Percentiles rank a stretch among this genome's conserved stretches.
These are phyloP conservation scores for Hemaris fuciformis DNA, from an alignment of 2,888 invertebrate genomes.

Conservation along the genomic window DNA sequence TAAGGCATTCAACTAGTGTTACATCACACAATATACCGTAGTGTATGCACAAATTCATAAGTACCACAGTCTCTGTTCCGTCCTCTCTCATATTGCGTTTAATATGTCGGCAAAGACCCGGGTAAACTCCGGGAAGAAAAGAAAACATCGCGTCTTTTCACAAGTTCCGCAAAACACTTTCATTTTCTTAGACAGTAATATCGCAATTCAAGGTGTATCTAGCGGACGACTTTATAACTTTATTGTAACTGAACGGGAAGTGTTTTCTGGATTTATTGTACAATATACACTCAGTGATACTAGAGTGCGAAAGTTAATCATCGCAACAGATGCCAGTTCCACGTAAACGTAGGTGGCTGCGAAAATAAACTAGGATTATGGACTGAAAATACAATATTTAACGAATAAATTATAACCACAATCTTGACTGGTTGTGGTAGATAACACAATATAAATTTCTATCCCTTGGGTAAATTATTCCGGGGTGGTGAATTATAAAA, in stretches of 20 bases:
- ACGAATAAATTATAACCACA: constrained; percentile 17
- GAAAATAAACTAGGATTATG: constrained; percentile 10
- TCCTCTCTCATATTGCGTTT: background rate
- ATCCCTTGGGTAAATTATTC: constrained; percentile 19
- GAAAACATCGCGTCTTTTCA: background rate
- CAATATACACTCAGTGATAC: background rate
- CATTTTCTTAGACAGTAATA: constrained; percentile 3
- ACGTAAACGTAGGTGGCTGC: constrained; percentile 1
- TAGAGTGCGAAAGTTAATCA: background rate
- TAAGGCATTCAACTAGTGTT: background rate
- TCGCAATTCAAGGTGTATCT: background rate
- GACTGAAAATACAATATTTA: constrained; percentile 5
- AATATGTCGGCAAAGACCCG: background rate
- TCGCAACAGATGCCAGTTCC: background rate
- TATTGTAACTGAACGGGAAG: background rate
- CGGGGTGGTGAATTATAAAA: constrained; percentile 6
- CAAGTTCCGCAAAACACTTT: background rate
- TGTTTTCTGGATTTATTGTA: background rate
- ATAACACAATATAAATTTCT: constrained; percentile 25
- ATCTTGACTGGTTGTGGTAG: constrained; percentile 19
- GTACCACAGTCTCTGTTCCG: background rate
- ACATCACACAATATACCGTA: background rate
- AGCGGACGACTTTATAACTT: background rate
- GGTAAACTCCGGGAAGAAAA: constrained; percentile 3
- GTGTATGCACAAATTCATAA: background rate